Base-by-base conservation (phyloP, 2,888 invertebrate species). In the Tetramorium bicarinatum region DNA sequence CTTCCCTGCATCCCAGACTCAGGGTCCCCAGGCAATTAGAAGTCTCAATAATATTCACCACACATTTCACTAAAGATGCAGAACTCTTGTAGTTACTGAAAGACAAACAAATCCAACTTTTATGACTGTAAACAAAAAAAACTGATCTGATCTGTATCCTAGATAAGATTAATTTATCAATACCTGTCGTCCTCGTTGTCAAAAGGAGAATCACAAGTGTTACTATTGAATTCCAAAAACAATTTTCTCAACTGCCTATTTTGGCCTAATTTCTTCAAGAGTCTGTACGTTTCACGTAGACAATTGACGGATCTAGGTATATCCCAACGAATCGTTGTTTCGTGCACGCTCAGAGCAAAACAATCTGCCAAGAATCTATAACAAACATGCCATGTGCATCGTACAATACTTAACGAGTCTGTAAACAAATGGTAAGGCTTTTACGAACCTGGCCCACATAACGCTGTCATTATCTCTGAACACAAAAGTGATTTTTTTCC, bases 1-100 rank as follows among this genome's bases (percentile, higher is more conserved):
- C 96, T 92, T 96, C 96, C 41, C 95, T 95, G 90, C 95, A 96
- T 62, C 96, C 96, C 74, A 96, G 92, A 74, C 95, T 96, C 61
- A 96, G 91, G 66, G 95, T 95, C 89, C 95, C 94, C 66, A 96
- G 91, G 64, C 92, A 93, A 75, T 95, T 94, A 72, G 95, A 94
- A 62, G 94, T 95, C 85, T 94, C 92, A 18, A 96, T 95, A 72
- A 96, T 94, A 81, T 93, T 94, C 71, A 95, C 87, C 71, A 96
- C 89, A 21, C 94, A 94, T 71, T 94, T 90, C 83, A 93, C 88
- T 54, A 95, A 79, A 49, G 86, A 85, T 75, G 85, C 82, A 74
- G 44, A 56, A 47, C 49, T 54, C 21, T 77, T 67, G 21, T 61
- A 80, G 13, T 59, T 79, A n/a, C 71, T 80, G 11, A 71, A 44